phyloP scores from a whole-genome alignment of 2,888 invertebrate genomes.

The Apeira syringaria region DNA sequence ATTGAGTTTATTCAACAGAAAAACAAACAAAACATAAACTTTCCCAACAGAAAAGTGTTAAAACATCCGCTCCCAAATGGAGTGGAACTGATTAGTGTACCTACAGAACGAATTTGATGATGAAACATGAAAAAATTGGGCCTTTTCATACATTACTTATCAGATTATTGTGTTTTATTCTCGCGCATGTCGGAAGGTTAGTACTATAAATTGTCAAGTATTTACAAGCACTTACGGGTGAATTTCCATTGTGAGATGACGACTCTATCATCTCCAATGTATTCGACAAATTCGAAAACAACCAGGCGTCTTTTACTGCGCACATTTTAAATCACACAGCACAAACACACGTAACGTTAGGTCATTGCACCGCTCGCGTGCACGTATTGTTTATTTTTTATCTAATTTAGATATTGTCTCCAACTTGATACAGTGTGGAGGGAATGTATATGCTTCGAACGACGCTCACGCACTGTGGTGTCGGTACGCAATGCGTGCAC shows the following conservation, averaged over 20 bases:
- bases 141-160: too few relatives aligned
- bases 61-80: too few relatives aligned
- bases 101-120: too few relatives aligned
- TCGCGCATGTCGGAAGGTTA: too few relatives aligned
- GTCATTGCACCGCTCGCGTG: constrained; percentile 35
- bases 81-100: too few relatives aligned
- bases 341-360: constrained; percentile 29
- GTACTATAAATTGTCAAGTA: too few relatives aligned
- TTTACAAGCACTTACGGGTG: constrained; percentile 10
- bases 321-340: constrained; percentile 47
- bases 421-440: constrained; percentile 23
- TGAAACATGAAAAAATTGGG: too few relatives aligned
- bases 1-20: too few relatives aligned
- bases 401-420: constrained; percentile 4
- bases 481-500: constrained; percentile 71
- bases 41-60: too few relatives aligned
- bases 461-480: constrained; percentile 70
- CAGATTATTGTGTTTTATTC: too few relatives aligned
- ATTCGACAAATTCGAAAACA: constrained; percentile 48
- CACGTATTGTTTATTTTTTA: constrained; percentile 1
- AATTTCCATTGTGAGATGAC: constrained; percentile 46
- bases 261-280: constrained; percentile 50
- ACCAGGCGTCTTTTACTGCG: constrained; percentile 49
- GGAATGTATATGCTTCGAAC: constrained; percentile 39
- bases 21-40: too few relatives aligned